Evolutionary conservation across 2,888 invertebrate genomes (phyloP), one percentile per base, ranked within the genome.

Genomic region (Sicus ferrugineus): DNA sequence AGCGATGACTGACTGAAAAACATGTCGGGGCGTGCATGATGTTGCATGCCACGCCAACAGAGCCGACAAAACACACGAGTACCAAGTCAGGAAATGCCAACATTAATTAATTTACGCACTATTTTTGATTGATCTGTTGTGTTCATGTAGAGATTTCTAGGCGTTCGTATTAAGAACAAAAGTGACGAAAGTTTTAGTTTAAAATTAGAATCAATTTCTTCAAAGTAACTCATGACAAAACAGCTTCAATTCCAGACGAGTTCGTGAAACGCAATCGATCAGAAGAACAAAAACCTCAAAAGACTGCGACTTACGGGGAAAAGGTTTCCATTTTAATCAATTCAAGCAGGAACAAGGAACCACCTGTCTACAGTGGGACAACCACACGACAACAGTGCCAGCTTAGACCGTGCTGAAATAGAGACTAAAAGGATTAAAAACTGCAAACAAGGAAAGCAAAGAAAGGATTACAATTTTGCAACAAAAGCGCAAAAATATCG

Each of bases 121-220:
- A 69, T 74, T 65, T 73, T 73, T 73, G 74, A 74, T 74, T 73
- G 71, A 73, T 74, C 73, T 70, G 71, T 72, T 74, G 70, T 74
- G 73, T n/a, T n/a, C n/a, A n/a, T n/a, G n/a, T n/a, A n/a, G n/a
- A n/a, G n/a, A n/a, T n/a, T n/a, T n/a, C n/a, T n/a, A n/a, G n/a
- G n/a, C n/a, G n/a, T n/a, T n/a, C n/a, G n/a, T n/a, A n/a, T n/a
- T n/a, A n/a, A n/a, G n/a, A n/a, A n/a, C n/a, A n/a, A n/a, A n/a
- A n/a, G n/a, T n/a, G n/a, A n/a, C n/a, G n/a, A n/a, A n/a, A n/a
- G n/a, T n/a, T n/a, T n/a, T n/a, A n/a, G n/a, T n/a, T n/a, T n/a
- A n/a, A n/a, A n/a, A n/a, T n/a, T n/a, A n/a, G n/a, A n/a, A n/a
- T n/a, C n/a, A n/a, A n/a, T n/a, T n/a, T n/a, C n/a, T n/a, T n/a